These are phyloP conservation scores for Otocyon megalotis DNA, from an alignment of 2,113 vertebrate genomes.

Conservation along the genomic window DNA sequence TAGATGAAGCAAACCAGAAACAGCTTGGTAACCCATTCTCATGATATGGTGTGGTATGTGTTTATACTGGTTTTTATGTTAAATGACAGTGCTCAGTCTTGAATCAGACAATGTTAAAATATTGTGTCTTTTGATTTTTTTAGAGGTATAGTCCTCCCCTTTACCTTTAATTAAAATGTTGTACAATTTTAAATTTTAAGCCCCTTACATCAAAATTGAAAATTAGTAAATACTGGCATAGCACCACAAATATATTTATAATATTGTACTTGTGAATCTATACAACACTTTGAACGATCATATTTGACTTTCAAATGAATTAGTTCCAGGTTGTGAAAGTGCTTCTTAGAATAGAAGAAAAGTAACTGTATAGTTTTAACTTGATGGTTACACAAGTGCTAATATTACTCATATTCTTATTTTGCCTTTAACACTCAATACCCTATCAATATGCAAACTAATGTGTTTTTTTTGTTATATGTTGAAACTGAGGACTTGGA, in stretches of 20 bases:
- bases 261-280: not conserved
- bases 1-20: constrained; percentile 70
- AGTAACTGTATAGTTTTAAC: not conserved
- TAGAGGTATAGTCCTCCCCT: not conserved
- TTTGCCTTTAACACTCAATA: not conserved
- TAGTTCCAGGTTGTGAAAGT: constrained; percentile 44
- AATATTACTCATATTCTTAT: not conserved
- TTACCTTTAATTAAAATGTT: constrained; percentile 37
- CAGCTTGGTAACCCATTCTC: constrained; percentile 42
- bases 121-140: not conserved
- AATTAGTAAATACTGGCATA: constrained; percentile 45
- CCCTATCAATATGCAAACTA: not conserved
- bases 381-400: not conserved
- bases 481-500: not conserved
- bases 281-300: constrained; percentile 22
- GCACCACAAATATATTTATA: not conserved
- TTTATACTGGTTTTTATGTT: not conserved
- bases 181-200: not conserved
- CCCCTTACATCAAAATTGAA: not conserved
- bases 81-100: not conserved
- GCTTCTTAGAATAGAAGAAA: constrained; percentile 57
- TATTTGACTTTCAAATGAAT: constrained; percentile 49
- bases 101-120: constrained; percentile 47
- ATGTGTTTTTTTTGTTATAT: constrained; percentile 13
- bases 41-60: constrained; percentile 1